Evolutionary conservation across 2,797 vertebrate genomes (phyloP), one percentile per base, ranked within the genome.

Genomic region (Esox masquinongy): DNA sequence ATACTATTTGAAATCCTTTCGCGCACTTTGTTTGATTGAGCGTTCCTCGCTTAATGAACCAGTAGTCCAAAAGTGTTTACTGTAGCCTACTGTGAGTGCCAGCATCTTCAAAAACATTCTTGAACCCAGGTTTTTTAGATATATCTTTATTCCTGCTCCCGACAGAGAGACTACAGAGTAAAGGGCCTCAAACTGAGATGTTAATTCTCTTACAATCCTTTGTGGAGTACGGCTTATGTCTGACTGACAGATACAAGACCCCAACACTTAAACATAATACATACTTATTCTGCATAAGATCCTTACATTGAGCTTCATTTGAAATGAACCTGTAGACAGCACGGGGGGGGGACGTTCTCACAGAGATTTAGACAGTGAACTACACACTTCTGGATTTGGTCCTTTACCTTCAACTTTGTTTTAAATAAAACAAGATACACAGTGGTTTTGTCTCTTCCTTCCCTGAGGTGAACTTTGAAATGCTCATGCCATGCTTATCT

Each of bases 141-240:
- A 72, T 66, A 68, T 73, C 4, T 71, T 63, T 78, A 31, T 81
- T 77, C 81, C 29, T 71, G 19, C 12, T 67, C 26, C 68, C 24
- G 68, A 17, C 63, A 39, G 59, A 4, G 14, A 70, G 39, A 29
- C 39, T 50, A 70, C 14, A 49, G 22, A 49, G 43, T 36, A 49
- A 17, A 68, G 39, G 29, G 47, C n/a, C 17, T 75, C 31, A 11
- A 11, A 39, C 49, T 61, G 24, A 70, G 43, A 51, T 70, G 50
- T n/a, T 68, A 75, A 68, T 68, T 9, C 66, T 43, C 34, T 59
- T 16, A 22, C 49, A 51, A 24, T 47, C 31, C 61, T 50, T 31
- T n/a, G 26, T 66, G 39, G 19, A 68, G 29, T 34, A 68, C 29
- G 66, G 66, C 39, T 39, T 17, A 67, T 34, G 26, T 67, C 31